phyloP scores from a whole-genome alignment of 1,140 invertebrate genomes.

The Drosophila eugracilis region DNA sequence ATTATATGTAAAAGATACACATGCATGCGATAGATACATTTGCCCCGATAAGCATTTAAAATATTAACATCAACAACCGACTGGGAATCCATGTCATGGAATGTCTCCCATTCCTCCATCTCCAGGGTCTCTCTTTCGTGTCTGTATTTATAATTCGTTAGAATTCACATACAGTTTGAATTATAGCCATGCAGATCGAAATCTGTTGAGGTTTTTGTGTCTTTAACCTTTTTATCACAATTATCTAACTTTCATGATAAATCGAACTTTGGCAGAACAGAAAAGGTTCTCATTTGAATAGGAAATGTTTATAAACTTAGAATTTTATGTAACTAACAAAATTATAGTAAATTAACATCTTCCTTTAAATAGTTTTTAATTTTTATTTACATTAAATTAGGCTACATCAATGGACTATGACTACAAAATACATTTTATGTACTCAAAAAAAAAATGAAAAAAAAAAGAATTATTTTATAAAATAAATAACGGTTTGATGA shows the following conservation, averaged over 20 bases:
- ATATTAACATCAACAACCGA: conserved; percentile 68
- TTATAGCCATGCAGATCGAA: conserved; percentile 14
- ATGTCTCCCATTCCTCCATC: conserved; percentile 22
- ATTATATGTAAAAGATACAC: conserved; percentile 82
- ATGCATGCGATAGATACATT: conserved; percentile 75
- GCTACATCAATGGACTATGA: conserved; percentile 27
- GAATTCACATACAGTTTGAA: conserved; percentile 52
- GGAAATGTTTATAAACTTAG: too few relatives aligned
- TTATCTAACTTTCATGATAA: not conserved
- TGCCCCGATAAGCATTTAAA: conserved; percentile 76
- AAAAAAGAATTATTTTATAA: conserved; percentile 30
- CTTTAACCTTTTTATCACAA: conserved; percentile 2
- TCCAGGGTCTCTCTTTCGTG: conserved; percentile 8
- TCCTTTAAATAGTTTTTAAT: not conserved
- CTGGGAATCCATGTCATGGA: conserved; percentile 47
- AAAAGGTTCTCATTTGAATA: not conserved
- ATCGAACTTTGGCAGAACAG: not conserved
- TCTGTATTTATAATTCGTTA: conserved; percentile 60
- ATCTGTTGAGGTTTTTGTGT: conserved; percentile 12
- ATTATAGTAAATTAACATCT: too few relatives aligned
- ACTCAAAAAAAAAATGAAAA: conserved; percentile 14
- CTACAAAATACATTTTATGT: conserved; percentile 33
- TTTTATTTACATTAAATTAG: conserved; percentile 37
- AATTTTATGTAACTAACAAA: too few relatives aligned
- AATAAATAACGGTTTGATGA: conserved; percentile 36